Evolutionary conservation across 2,797 vertebrate species (phyloP).

Genomic region (Buceros bicornis): DNA sequence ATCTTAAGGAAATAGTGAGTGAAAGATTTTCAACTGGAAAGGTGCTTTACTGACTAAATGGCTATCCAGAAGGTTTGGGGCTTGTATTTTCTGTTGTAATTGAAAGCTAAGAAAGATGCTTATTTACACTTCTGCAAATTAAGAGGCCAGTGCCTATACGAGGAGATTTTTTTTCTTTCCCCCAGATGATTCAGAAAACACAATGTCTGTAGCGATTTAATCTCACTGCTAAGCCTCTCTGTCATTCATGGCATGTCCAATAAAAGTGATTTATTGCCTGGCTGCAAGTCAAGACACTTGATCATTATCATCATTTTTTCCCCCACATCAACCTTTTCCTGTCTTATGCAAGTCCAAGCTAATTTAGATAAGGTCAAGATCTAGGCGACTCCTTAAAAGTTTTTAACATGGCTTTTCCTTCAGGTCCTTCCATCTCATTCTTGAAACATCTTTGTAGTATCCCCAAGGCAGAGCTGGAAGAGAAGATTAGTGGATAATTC

Average conservation of each 20-base stretch:
- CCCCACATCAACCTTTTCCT: conserved; percentile 15
- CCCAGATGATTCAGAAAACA: neutral
- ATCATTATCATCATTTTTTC: conserved; percentile 43
- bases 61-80: neutral
- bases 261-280: conserved; percentile 64
- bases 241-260: conserved; percentile 23
- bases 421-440: conserved; percentile 31
- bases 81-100: neutral
- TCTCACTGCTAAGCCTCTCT: neutral
- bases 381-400: conserved; percentile 34
- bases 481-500: conserved; percentile 72
- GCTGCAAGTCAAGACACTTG: conserved; percentile 44
- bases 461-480: conserved; percentile 47
- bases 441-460: conserved; percentile 61
- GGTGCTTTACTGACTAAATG: neutral
- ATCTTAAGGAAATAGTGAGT: neutral
- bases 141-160: neutral
- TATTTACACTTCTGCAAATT: neutral
- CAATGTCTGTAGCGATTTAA: neutral
- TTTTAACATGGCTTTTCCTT: conserved; percentile 47
- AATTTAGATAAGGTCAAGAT: conserved; percentile 68
- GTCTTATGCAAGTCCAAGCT: conserved; percentile 21
- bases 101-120: neutral
- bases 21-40: neutral
- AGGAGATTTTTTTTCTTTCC: neutral